These are phyloP conservation scores for Gymnopithys bicolor DNA, from an alignment of 2,797 vertebrate species.

Conservation along the genomic window DNA sequence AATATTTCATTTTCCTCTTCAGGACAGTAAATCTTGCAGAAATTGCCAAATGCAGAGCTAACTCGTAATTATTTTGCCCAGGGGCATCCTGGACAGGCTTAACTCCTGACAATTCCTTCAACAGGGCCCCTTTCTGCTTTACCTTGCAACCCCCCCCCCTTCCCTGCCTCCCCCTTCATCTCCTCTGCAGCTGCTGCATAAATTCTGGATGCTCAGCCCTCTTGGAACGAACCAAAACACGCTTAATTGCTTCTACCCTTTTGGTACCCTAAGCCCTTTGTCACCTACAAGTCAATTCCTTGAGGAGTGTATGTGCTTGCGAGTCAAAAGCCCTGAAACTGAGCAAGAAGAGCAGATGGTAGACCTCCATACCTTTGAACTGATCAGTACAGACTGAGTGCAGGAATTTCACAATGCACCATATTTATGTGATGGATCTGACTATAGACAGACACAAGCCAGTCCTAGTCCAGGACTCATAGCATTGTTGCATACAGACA, in stretches of 20 bases:
- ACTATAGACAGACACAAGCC: neutral
- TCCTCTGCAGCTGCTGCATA: neutral
- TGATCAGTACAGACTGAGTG: neutral
- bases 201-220: neutral
- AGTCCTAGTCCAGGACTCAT: neutral
- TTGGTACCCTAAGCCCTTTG: neutral
- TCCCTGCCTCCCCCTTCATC: too few relatives aligned
- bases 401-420: neutral
- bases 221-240: neutral
- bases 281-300: neutral
- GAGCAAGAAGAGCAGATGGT: neutral
- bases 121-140: neutral
- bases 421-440: neutral
- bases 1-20: neutral
- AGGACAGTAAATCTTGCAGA: neutral
- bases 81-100: neutral
- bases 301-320: neutral
- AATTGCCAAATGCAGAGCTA: neutral
- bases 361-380: neutral
- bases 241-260: neutral
- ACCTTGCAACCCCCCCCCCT: neutral
- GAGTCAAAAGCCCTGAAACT: neutral
- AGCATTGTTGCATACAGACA: neutral
- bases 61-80: neutral
- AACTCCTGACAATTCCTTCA: neutral